Base-by-base conservation (phyloP, 1,140 invertebrate species). In the Drosophila lacertosa region DNA sequence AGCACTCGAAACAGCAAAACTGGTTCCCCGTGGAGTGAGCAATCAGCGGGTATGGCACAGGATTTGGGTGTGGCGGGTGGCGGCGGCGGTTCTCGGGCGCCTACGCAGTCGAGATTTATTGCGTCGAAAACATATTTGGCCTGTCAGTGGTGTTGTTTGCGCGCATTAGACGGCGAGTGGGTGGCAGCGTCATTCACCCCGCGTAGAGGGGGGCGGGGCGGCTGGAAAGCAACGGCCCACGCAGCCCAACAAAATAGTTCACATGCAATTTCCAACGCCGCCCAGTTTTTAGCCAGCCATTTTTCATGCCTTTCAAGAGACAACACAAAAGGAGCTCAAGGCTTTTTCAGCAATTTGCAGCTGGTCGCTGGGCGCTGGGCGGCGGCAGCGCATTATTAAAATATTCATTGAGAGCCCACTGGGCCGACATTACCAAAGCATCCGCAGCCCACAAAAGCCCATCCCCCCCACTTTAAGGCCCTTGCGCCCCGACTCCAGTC, bases 301-400 rank as follows among this genome's bases (percentile, higher is more conserved):
- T 57, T 59, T 37, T 67, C 55, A 63, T 58, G 45, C 44, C 32
- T 29, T 29, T 29, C 26, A 29, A 7, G 26, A 29, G 63, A 55
- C 58, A 70, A 51, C 37, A 48, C 37, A 48, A 66, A 77, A 78
- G 59, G 54, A 64, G 74, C 78, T 83, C 79, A 82, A 82, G 79
- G 78, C 79, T 78, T 39, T 65, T 74, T 47, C 42, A 76, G 74
- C 76, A 72, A 76, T 84, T 72, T 83, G 59, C 76, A 67, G 59
- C 64, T 51, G 47, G 42, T 0, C 37, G 4, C 50, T 32, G 35
- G 26, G 66, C 64, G 51, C 54, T 53, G 69, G 76, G 40, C 62
- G 40, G 63, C 45, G 20, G 13, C 51, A 42, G 47, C 33, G 42
- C 66, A 76, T 86, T 83, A 83, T 83, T 83, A 83, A 83, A 83